Percentiles rank a stretch among this genome's conserved stretches.
Evolutionary conservation across 2,113 vertebrate species (phyloP).

Genomic region (Atractosteus spatula): DNA sequence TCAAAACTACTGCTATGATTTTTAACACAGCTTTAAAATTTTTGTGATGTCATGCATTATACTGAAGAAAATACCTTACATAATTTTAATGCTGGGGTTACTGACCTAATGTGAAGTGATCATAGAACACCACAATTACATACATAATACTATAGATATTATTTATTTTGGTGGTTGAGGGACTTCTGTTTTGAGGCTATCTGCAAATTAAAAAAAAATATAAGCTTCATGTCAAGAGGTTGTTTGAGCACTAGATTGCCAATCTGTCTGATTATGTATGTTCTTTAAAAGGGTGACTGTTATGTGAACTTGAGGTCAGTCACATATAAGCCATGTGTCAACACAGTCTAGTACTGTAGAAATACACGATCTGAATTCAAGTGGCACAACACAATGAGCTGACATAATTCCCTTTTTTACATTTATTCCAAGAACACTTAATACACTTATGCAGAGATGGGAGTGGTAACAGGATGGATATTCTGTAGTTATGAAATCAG

Average conservation of each 20-base stretch:
- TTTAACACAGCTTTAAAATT: too few relatives aligned
- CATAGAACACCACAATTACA: too few relatives aligned
- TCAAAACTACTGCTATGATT: too few relatives aligned
- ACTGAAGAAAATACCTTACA: too few relatives aligned
- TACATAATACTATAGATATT: too few relatives aligned
- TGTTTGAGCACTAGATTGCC: conserved; percentile 14
- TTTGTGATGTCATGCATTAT: too few relatives aligned
- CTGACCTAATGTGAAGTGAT: too few relatives aligned
- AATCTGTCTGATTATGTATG: conserved; percentile 10
- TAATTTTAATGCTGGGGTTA: too few relatives aligned
- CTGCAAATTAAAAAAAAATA: not conserved
- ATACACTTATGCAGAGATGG: not conserved
- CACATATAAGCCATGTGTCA: not conserved
- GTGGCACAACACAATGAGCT: not conserved
- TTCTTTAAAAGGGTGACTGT: conserved; percentile 7
- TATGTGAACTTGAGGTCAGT: not conserved
- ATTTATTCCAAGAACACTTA: not conserved
- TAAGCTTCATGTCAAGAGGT: not conserved
- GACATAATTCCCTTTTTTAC: not conserved
- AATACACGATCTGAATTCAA: not conserved
- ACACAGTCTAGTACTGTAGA: not conserved
- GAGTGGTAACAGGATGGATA: too few relatives aligned
- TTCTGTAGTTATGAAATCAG: too few relatives aligned
- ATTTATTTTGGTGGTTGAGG: not conserved
- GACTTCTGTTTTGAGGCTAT: not conserved